Conservation (phyloP, 2,113 vertebrate genomes). For the Eublepharis macularius region DNA sequence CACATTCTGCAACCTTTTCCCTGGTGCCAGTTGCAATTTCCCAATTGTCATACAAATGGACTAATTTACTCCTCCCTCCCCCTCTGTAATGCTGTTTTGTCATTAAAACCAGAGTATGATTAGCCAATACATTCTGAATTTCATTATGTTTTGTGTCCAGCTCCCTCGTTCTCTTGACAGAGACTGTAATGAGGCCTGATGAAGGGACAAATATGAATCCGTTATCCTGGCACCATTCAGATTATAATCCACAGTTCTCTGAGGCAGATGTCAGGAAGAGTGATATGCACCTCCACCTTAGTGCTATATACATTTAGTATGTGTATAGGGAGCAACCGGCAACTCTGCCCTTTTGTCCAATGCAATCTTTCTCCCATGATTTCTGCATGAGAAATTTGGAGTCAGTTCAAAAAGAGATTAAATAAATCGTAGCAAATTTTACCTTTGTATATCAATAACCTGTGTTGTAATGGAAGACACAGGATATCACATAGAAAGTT, state of each 20-base stretch:
- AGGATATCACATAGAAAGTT: neutral
- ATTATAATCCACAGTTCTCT: neutral
- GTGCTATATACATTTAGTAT: neutral
- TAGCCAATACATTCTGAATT: constrained; percentile 1
- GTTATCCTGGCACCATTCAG: neutral
- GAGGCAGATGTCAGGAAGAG: neutral
- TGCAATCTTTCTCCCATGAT: neutral
- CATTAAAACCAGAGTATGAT: neutral
- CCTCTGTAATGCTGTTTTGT: neutral
- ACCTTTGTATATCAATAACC: neutral
- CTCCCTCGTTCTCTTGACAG: neutral
- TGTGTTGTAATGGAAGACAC: neutral
- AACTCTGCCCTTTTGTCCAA: neutral
- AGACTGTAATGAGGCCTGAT: constrained; percentile 1
- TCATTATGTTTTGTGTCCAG: neutral
- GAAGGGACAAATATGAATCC: constrained; percentile 11
- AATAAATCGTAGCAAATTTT: neutral
- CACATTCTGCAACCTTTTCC: neutral
- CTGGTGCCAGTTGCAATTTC: neutral
- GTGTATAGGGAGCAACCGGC: neutral
- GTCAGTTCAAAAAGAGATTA: neutral
- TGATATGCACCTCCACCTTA: neutral
- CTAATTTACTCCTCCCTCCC: constrained; percentile 10
- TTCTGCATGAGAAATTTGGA: neutral
- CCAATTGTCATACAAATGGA: neutral